phyloP scores from a whole-genome alignment of 2,113 vertebrate species.

The Nettapus auritus region DNA sequence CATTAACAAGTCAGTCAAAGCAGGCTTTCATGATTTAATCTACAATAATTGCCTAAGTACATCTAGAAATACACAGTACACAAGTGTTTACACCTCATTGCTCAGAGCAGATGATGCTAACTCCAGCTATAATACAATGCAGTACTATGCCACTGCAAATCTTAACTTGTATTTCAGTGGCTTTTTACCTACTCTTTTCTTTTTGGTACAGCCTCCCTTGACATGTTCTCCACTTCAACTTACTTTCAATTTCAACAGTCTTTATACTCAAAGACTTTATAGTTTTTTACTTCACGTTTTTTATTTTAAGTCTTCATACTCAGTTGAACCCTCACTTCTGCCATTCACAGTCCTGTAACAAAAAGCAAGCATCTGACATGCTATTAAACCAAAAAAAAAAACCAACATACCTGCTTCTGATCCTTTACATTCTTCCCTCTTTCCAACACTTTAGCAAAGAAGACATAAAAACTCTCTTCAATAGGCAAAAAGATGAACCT shows the following conservation, averaged over 20 bases:
- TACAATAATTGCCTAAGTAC: neutral
- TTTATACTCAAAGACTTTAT: neutral
- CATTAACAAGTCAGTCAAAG: neutral
- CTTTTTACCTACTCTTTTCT: neutral
- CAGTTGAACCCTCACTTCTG: neutral
- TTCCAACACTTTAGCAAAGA: constrained; percentile 93
- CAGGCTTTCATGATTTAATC: neutral
- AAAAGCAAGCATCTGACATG: neutral
- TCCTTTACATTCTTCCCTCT: constrained; percentile 81
- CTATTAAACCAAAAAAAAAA: neutral
- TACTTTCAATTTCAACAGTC: neutral
- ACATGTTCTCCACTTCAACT: neutral
- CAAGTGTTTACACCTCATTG: neutral
- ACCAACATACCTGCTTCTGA: constrained; percentile 90
- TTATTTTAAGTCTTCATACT: neutral
- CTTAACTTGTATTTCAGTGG: neutral
- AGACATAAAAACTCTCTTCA: constrained; percentile 97
- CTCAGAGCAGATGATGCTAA: neutral
- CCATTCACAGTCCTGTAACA: neutral
- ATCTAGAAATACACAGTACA: neutral
- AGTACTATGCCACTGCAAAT: neutral
- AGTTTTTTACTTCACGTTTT: no score
- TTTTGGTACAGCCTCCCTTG: neutral
- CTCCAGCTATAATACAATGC: neutral
- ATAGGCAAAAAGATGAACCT: constrained; percentile 94